Evolutionary conservation across 2,113 vertebrate genomes (phyloP), one percentile per base, ranked within the genome.

Genomic region (Callipepla californica): DNA sequence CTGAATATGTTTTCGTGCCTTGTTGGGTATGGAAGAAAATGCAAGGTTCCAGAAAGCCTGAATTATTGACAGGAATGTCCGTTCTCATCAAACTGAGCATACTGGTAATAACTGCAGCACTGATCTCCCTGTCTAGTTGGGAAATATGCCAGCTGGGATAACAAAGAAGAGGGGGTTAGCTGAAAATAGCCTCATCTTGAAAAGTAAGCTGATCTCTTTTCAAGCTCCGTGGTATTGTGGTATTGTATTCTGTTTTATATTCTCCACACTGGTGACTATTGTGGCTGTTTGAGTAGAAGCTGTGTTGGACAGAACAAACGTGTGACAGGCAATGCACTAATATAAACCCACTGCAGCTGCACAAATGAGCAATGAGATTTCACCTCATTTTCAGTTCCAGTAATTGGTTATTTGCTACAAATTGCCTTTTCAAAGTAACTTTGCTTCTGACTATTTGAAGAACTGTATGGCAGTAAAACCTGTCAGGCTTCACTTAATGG

Each of bases 101-200:
- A 7, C 36, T 42, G 69, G 44, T 70, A 74, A 8, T 61, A 77
- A 72, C 51, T 92, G 61, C 61, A 90, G 74, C 76, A 58, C 61
- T 38, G 48, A 72, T 81, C 48, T 81, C 80, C 61, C 73, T 66
- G 8, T 55, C 89, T 75, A 59, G 6, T 26, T 75, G 80, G 62
- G 72, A 47, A 57, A 23, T 63, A 53, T 0, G 8, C 70, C 79
- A 80, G 81, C 76, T 85, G 0, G 5, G 83, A 44, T 8, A 69
- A 81, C 83, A 90, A 57, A 89, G 86, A 78, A 73, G 6, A 48
- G 63, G 87, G 69, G 61, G 92, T 90, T 92, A 89, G 66, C 70
- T 93, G 91, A 62, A 90, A 92, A 93, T 34, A 76, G 21, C 61
- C 69, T 63, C 57, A 25, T 86, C 80, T 68, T 90, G 80, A 75